These are phyloP conservation scores for Laterallus jamaicensis DNA, from an alignment of 2,113 vertebrate species.

Conservation along the genomic window DNA sequence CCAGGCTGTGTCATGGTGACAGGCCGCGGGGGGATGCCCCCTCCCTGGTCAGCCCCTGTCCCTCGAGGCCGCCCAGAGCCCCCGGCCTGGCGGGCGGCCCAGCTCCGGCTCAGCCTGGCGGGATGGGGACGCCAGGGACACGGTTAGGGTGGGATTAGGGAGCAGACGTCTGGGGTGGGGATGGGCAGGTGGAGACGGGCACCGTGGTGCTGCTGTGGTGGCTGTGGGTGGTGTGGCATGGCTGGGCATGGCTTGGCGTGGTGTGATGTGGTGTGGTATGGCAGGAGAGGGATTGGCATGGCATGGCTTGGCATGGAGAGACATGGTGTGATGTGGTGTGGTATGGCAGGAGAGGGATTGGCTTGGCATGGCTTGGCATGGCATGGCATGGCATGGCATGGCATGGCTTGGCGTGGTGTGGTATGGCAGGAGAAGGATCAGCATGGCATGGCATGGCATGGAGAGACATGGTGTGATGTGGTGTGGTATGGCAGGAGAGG, in stretches of 20 bases:
- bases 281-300: fast-evolving
- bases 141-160: slow-evolving; percentile 17
- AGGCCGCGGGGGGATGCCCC: fast-evolving
- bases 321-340: background rate
- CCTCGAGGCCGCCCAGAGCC: background rate
- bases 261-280: fast-evolving
- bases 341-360: background rate
- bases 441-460: background rate
- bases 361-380: fast-evolving
- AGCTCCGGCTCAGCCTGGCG: background rate
- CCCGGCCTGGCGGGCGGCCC: background rate
- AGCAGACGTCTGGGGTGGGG: background rate
- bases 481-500: background rate
- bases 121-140: background rate
- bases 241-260: too few species aligned
- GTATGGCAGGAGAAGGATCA: too few species aligned
- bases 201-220: fast-evolving
- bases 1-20: fast-evolving
- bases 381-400: background rate
- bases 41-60: background rate
- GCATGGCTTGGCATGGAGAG: background rate
- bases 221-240: fast-evolving
- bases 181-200: background rate
- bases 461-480: background rate
- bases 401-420: background rate